These are phyloP conservation scores for Rhamphomyia laevipes DNA, from an alignment of 2,888 invertebrate species.

Conservation along the genomic window DNA sequence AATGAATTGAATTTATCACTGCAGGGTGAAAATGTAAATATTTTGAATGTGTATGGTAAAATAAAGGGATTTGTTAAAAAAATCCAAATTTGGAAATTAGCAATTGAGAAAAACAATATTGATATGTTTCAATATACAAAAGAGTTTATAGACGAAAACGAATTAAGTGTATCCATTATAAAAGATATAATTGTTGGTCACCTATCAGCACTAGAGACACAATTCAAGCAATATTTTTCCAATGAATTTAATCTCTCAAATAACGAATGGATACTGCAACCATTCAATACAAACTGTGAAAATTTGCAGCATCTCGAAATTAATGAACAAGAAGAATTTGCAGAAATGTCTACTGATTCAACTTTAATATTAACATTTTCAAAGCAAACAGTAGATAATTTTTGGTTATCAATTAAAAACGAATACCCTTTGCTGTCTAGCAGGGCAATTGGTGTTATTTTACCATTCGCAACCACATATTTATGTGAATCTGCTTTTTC, in stretches of 20 bases:
- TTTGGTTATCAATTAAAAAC: not conserved
- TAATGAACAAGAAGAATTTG: not conserved
- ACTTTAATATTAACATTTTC: not conserved
- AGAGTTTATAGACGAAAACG: not conserved
- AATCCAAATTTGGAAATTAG: not conserved
- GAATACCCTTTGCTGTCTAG: not conserved
- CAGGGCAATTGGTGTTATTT: not conserved
- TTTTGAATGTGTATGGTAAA: not conserved
- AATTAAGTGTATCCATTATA: not conserved
- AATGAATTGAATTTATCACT: not conserved
- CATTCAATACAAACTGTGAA: not conserved
- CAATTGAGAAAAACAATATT: not conserved
- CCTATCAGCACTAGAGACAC: not conserved
- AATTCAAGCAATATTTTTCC: not conserved
- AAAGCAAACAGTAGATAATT: not conserved
- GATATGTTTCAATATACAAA: not conserved
- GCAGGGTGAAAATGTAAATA: not conserved
- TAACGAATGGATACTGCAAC: not conserved
- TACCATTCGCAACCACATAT: not conserved
- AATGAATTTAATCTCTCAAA: not conserved
- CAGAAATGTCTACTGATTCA: not conserved
- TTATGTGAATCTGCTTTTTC: not conserved
- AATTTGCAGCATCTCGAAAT: too few species aligned
- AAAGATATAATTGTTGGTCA: not conserved
- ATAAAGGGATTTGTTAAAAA: not conserved